These are phyloP conservation scores for Coleophora deauratella DNA, from an alignment of 2,888 invertebrate species.

Conservation along the genomic window DNA sequence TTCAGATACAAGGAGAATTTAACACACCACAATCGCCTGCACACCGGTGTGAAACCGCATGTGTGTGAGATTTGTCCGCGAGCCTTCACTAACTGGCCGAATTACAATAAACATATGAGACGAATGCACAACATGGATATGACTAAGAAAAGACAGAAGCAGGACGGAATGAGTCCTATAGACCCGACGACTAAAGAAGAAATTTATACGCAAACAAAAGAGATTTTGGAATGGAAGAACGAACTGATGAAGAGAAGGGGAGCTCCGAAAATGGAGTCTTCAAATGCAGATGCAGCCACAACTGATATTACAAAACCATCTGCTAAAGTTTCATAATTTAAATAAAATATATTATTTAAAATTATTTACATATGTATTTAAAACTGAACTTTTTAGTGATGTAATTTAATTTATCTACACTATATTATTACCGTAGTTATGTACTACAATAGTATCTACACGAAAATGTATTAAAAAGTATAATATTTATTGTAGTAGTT, in stretches of 20 bases:
- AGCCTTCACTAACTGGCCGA: slow-evolving; percentile 83
- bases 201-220: slow-evolving; percentile 28
- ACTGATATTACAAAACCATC: neutral
- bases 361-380: too few relatives aligned
- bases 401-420: too few relatives aligned
- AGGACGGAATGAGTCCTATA: slow-evolving; percentile 46
- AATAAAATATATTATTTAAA: too few relatives aligned
- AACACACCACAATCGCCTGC: slow-evolving; percentile 79
- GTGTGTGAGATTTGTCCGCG: slow-evolving; percentile 78
- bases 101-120: slow-evolving; percentile 86
- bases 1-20: slow-evolving; percentile 81
- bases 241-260: slow-evolving; percentile 26
- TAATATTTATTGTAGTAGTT: too few relatives aligned
- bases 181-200: slow-evolving; percentile 36
- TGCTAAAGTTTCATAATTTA: too few relatives aligned
- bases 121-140: slow-evolving; percentile 75
- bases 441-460: too few relatives aligned
- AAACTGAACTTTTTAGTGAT: too few relatives aligned
- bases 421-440: too few relatives aligned
- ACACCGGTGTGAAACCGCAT: slow-evolving; percentile 80
- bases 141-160: slow-evolving; percentile 46
- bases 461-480: too few relatives aligned
- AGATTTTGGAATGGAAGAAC: slow-evolving; percentile 40
- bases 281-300: slow-evolving; percentile 6
- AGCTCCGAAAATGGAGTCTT: slow-evolving; percentile 18